Evolutionary conservation across 1,140 invertebrate genomes (phyloP).

Genomic region (Patella vulgata): DNA sequence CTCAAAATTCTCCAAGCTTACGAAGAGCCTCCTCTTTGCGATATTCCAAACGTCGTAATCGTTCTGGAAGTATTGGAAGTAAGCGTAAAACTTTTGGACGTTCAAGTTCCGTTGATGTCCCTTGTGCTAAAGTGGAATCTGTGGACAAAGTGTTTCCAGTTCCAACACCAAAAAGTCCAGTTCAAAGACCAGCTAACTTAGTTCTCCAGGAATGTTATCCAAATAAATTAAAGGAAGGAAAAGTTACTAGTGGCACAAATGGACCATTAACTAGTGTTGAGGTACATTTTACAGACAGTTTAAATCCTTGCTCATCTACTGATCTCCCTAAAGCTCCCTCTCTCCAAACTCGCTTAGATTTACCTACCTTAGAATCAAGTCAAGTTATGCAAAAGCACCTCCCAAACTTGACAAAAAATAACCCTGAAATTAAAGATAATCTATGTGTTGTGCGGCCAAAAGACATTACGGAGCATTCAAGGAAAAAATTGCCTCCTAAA

Average conservation of each 20-base stretch:
- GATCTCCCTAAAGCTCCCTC: not conserved
- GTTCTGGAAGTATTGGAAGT: slow-evolving; percentile 7
- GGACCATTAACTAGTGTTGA: slow-evolving; percentile 30
- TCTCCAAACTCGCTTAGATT: too few species aligned
- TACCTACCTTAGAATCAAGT: too few species aligned
- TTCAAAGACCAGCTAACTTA: slow-evolving; percentile 36
- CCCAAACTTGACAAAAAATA: too few species aligned
- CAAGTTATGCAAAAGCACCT: too few species aligned
- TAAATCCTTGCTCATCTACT: slow-evolving; percentile 45
- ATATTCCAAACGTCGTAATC: slow-evolving; percentile 4
- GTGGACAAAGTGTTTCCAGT: slow-evolving; percentile 14
- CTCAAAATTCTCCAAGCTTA: slow-evolving; percentile 5
- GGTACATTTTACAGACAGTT: slow-evolving; percentile 43
- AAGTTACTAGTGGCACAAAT: slow-evolving; percentile 22
- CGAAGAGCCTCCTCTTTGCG: slow-evolving; percentile 19
- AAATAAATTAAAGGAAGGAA: slow-evolving; percentile 10
- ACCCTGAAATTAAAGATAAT: too few species aligned
- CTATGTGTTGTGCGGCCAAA: too few species aligned
- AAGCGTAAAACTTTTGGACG: slow-evolving; percentile 21
- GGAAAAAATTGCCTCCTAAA: too few species aligned
- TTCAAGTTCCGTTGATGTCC: slow-evolving; percentile 2
- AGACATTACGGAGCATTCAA: too few species aligned
- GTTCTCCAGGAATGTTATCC: slow-evolving; percentile 41
- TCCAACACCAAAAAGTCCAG: slow-evolving; percentile 37
- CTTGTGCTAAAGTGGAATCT: not conserved